phyloP scores from a whole-genome alignment of 2,113 vertebrate genomes.

The Semnornis frantzii region DNA sequence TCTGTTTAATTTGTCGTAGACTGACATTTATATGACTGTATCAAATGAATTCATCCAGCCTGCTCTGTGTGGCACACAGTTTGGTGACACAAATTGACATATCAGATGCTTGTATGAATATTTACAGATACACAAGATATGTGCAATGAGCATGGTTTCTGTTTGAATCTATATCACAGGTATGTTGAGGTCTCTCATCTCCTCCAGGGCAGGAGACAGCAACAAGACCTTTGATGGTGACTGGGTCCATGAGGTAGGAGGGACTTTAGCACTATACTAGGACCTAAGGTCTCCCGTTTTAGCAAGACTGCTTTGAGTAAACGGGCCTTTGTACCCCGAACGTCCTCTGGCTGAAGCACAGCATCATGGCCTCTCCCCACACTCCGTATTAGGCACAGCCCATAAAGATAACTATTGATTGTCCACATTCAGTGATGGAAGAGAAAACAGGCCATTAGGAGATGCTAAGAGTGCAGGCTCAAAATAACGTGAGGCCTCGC shows the following conservation, averaged over 20 bases:
- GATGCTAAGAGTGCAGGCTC: neutral
- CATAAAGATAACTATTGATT: neutral
- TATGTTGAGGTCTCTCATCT: neutral
- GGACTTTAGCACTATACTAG: neutral
- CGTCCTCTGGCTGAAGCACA: neutral
- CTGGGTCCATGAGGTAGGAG: neutral
- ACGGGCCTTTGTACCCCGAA: neutral
- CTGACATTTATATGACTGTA: neutral
- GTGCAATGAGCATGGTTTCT: neutral
- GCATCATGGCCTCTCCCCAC: neutral
- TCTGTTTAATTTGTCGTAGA: neutral
- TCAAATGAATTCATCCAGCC: neutral
- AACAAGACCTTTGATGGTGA: neutral
- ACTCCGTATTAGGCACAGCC: neutral
- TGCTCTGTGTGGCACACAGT: neutral
- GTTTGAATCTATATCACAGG: neutral
- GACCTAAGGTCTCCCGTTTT: neutral
- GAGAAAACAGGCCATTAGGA: neutral
- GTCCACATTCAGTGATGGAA: neutral
- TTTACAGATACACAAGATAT: neutral
- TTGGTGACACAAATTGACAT: neutral
- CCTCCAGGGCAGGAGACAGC: neutral
- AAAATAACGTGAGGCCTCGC: neutral
- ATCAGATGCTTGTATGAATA: neutral
- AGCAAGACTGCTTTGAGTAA: neutral